A percentile compares a stretch with the other conserved stretches of the same genome.
These are phyloP conservation scores for Paguma larvata DNA, from an alignment of 2,797 vertebrate genomes.

Conservation along the genomic window DNA sequence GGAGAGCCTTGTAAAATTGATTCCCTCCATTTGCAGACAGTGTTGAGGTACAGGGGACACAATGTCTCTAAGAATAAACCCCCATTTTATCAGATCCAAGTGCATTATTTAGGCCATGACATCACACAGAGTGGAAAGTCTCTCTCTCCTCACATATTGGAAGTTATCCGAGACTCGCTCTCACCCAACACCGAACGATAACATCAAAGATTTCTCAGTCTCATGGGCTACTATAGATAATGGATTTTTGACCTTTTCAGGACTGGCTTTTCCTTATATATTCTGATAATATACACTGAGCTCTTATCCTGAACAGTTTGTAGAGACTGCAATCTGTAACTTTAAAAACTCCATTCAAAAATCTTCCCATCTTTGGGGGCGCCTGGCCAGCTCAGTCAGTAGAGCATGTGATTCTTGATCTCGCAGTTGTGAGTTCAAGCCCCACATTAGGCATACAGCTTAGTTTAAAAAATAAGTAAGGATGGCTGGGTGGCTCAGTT, in stretches of 20 bases:
- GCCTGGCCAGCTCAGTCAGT: too few species aligned
- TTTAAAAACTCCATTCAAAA: neutral
- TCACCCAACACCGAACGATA: neutral
- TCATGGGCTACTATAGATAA: neutral
- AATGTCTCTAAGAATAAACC: neutral
- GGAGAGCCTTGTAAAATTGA: neutral
- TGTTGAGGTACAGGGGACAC: neutral
- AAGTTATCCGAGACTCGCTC: neutral
- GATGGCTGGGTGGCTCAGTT: too few species aligned
- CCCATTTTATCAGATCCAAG: neutral
- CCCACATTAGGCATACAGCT: too few species aligned
- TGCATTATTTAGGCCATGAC: neutral
- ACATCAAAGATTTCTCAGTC: neutral
- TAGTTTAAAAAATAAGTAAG: too few species aligned
- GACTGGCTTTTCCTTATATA: neutral
- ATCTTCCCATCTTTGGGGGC: neutral
- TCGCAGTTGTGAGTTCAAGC: too few species aligned
- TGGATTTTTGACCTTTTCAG: neutral
- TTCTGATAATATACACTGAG: neutral
- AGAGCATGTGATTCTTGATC: too few species aligned
- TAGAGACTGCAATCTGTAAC: neutral
- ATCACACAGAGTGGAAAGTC: neutral
- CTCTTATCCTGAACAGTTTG: neutral
- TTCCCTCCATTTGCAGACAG: neutral
- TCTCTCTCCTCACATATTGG: neutral